Evolutionary conservation across 2,888 invertebrate species (phyloP), one percentile per base, ranked within the genome.

Genomic region (Caenorhabditis doughertyi): DNA sequence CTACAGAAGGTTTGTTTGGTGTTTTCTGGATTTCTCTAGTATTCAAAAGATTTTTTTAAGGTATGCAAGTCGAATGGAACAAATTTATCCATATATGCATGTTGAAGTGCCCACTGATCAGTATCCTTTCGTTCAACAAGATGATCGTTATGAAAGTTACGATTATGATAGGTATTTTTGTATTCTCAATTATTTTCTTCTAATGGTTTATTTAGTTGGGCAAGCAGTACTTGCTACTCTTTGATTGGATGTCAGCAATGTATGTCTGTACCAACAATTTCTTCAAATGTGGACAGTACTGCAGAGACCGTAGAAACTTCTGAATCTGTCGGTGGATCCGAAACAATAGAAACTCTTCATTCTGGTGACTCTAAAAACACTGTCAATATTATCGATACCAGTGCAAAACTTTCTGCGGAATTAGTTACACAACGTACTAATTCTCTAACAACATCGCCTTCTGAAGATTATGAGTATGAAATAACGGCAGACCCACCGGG

Each of bases 401-500:
- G 23, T 35, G 51, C 42, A 68, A 67, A 68, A 21, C 53, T 77
- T 1, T 60, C 77, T 9, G 58, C 77, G 3, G 64, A 79, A 32
- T 21, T 79, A 1, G 68, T 60, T 0, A 76, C 60, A 21, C 42
- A 39, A 27, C 60, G 44, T 21, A 27, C 32, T 0, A 3, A n/a
- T 11, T 32, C 29, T 16, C 35, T 23, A 11, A 51, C 62, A 5
- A 64, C 47, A 23, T 32, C 58, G 0, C 53, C 39, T 4, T 25
- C 71, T 21, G 68, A 71, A 64, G 79, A 83, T 32, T 83, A 83
- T 68, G 83, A 83, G 39, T 83, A 83, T 47, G 83, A 83, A 76
- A 83, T 83, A 9, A 83, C 76, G 23, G 83, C 65, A 3, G 83
- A 83, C 60, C 83, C 83, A 16, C 83, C 83, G 39, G 83, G 83